These are phyloP conservation scores for Ataeniobius toweri DNA, from an alignment of 2,797 vertebrate genomes.

Conservation along the genomic window DNA sequence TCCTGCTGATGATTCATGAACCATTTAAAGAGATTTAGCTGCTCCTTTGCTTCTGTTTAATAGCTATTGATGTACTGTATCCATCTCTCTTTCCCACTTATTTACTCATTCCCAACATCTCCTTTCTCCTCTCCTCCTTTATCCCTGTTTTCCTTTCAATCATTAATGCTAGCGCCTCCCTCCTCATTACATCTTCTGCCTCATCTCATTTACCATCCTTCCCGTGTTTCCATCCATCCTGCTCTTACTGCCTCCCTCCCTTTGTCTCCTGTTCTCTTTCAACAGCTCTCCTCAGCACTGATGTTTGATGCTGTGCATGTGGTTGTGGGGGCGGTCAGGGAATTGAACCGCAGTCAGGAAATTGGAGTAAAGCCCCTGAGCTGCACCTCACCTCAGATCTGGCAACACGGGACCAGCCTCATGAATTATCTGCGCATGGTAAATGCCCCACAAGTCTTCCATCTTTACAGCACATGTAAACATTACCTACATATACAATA, in stretches of 20 bases:
- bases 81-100: constrained; percentile 62
- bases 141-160: constrained; percentile 49
- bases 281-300: constrained; percentile 89
- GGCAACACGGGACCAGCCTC: constrained; percentile 94
- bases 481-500: not conserved
- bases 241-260: not conserved
- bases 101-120: constrained; percentile 55
- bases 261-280: constrained; percentile 18
- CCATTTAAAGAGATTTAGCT: constrained; percentile 58
- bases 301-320: constrained; percentile 95
- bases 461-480: constrained; percentile 7
- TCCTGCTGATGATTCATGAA: constrained; percentile 55
- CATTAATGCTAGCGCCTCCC: constrained; percentile 25
- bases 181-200: constrained; percentile 39
- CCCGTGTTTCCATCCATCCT: constrained; percentile 11
- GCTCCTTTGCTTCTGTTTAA: constrained; percentile 65
- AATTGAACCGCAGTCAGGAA: constrained; percentile 94
- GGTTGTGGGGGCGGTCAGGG: constrained; percentile 91
- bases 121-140: constrained; percentile 24
- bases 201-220: constrained; percentile 19
- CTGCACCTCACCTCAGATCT: constrained; percentile 91
- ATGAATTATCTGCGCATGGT: constrained; percentile 98
- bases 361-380: constrained; percentile 91
- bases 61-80: constrained; percentile 67
- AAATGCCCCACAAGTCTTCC: constrained; percentile 38